Percentiles rank a stretch among this genome's conserved stretches.
Evolutionary conservation across 1,140 invertebrate genomes (phyloP).

Genomic region (Drosophila nannoptera): DNA sequence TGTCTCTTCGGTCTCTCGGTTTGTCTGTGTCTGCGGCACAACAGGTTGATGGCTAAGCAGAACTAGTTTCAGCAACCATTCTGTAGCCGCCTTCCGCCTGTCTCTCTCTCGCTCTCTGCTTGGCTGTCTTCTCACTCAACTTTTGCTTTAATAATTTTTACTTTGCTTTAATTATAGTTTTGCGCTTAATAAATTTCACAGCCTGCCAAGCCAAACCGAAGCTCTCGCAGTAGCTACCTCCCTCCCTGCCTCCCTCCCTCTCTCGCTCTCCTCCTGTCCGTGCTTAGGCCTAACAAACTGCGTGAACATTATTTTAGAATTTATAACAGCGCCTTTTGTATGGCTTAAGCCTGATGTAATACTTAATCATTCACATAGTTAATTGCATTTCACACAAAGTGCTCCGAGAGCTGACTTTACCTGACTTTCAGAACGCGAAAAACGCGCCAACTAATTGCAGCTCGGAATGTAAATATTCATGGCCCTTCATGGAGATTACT

Average conservation of each 20-base stretch:
- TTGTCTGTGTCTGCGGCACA: slow-evolving; percentile 3
- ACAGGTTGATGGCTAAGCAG: slow-evolving; percentile 53
- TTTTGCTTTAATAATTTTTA: slow-evolving; percentile 73
- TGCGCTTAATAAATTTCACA: slow-evolving; percentile 75
- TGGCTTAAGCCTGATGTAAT: slow-evolving; percentile 36
- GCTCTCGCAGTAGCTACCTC: not conserved
- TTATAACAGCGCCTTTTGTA: slow-evolving; percentile 30
- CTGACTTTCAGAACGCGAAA: slow-evolving; percentile 1
- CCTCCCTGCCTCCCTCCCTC: not conserved
- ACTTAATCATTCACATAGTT: slow-evolving; percentile 27
- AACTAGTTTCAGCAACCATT: slow-evolving; percentile 55
- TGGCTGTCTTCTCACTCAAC: slow-evolving; percentile 52
- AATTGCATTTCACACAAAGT: slow-evolving; percentile 15
- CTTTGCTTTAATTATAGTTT: slow-evolving; percentile 78
- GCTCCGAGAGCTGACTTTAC: not conserved
- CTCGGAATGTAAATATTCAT: slow-evolving; percentile 11
- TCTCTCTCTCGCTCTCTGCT: slow-evolving; percentile 10
- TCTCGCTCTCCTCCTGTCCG: not conserved
- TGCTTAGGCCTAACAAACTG: slow-evolving; percentile 24
- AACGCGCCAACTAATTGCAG: not conserved
- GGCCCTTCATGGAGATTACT: slow-evolving; percentile 3
- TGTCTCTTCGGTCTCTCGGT: not conserved
- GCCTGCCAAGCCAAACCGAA: slow-evolving; percentile 42
- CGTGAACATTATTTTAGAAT: slow-evolving; percentile 49
- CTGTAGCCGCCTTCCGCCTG: not conserved